Conservation (phyloP, 1,140 invertebrate genomes). For the Drosophila nebulosa region DNA sequence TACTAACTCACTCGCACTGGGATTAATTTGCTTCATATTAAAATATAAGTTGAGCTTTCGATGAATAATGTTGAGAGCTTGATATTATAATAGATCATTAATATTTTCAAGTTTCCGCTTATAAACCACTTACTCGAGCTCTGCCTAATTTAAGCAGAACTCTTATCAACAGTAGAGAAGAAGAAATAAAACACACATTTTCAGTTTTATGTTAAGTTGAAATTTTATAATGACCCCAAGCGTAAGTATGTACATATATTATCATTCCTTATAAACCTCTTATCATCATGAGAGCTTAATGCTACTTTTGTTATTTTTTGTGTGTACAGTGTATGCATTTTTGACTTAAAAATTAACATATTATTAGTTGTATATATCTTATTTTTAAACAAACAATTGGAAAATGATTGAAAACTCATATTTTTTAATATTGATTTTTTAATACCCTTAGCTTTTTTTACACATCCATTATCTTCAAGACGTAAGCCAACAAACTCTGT, state of each 20-base stretch:
- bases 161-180: not conserved
- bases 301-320: not conserved
- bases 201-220: not conserved
- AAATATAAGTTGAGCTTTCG: no score
- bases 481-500: no score
- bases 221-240: not conserved
- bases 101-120: not conserved
- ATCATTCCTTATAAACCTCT: not conserved
- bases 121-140: not conserved
- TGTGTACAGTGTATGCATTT: not conserved
- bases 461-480: no score
- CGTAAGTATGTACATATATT: not conserved
- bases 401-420: no score
- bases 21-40: no score
- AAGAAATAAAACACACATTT: not conserved
- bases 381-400: no score
- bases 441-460: no score
- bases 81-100: not conserved
- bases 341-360: not conserved
- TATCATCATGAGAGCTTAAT: not conserved
- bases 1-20: not conserved
- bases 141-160: not conserved
- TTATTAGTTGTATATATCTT: no score
- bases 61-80: not conserved
- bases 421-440: no score